Evolutionary conservation across 2,888 invertebrate genomes (phyloP).

Genomic region (Drosophila anceps): DNA sequence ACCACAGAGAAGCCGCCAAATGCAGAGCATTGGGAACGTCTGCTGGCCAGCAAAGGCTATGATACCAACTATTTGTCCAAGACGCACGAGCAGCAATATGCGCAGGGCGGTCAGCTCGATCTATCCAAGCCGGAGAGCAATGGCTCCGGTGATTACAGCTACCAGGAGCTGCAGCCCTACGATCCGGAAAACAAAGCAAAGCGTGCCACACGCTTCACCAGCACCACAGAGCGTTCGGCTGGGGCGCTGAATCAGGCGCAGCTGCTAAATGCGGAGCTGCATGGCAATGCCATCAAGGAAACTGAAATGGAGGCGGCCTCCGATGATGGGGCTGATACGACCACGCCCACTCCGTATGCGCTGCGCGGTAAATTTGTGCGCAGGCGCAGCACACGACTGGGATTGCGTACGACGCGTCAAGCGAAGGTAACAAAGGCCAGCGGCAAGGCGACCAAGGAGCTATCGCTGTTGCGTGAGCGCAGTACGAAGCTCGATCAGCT

Average conservation of each 20-base stretch:
- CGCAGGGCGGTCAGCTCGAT: constrained; percentile 49
- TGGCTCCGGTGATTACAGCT: constrained; percentile 42
- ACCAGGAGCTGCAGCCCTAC: constrained; percentile 50
- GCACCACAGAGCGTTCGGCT: constrained; percentile 23
- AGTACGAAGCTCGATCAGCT: constrained; percentile 74
- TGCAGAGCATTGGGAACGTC: constrained; percentile 57
- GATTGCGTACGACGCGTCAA: constrained; percentile 53
- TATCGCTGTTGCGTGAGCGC: constrained; percentile 33
- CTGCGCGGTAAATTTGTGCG: constrained; percentile 76
- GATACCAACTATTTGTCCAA: constrained; percentile 66
- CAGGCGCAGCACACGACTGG: constrained; percentile 52
- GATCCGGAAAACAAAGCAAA: constrained; percentile 57
- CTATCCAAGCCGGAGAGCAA: constrained; percentile 34
- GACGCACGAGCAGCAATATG: constrained; percentile 58
- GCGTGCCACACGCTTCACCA: constrained; percentile 32
- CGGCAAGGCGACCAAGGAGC: constrained; percentile 2
- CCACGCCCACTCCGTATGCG: constrained; percentile 66
- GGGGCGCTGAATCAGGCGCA: constrained; percentile 20
- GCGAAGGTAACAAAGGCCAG: constrained; percentile 26
- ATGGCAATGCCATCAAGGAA: constrained; percentile 13
- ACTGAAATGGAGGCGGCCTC: neutral
- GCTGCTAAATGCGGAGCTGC: constrained; percentile 34
- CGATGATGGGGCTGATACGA: constrained; percentile 4
- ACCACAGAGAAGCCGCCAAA: constrained; percentile 16
- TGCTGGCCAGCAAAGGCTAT: constrained; percentile 75